These are phyloP conservation scores for Saguinus midas DNA, from an alignment of 2,113 vertebrate genomes.

Conservation along the genomic window DNA sequence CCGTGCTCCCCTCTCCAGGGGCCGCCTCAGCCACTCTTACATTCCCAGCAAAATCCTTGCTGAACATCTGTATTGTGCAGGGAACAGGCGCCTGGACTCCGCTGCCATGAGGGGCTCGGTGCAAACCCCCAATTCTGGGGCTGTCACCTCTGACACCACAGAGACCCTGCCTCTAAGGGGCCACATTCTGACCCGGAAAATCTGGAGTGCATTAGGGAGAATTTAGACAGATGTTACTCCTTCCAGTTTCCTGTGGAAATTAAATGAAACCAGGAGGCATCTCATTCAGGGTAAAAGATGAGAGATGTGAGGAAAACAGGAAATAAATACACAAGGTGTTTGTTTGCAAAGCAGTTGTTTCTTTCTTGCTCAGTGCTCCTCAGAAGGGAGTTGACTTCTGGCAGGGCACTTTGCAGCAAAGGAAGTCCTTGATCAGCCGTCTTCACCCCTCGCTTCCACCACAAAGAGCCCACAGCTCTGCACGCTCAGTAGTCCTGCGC, in stretches of 20 bases:
- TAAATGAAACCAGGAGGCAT: slow-evolving; percentile 60
- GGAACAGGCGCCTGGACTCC: neutral
- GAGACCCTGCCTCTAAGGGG: neutral
- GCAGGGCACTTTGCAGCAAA: neutral
- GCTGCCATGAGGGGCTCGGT: neutral
- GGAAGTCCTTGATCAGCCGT: too few species aligned
- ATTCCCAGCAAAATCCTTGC: neutral
- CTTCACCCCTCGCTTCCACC: neutral
- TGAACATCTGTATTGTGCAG: slow-evolving; percentile 9
- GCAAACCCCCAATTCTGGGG: neutral
- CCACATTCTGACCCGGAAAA: slow-evolving; percentile 46
- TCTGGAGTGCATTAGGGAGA: slow-evolving; percentile 52
- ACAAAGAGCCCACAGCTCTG: neutral
- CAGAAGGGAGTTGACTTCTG: neutral
- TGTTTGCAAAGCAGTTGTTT: slow-evolving; percentile 25
- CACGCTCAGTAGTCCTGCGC: accelerated
- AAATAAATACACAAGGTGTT: neutral
- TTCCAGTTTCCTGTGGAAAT: slow-evolving; percentile 68
- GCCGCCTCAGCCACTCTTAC: neutral
- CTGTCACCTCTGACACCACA: neutral
- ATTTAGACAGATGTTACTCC: slow-evolving; percentile 56
- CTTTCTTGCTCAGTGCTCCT: neutral
- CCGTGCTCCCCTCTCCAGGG: slow-evolving; percentile 32
- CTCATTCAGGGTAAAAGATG: slow-evolving; percentile 11
- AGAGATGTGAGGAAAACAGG: slow-evolving; percentile 24